Evolutionary conservation across 2,113 vertebrate genomes (phyloP).

Genomic region (Callorhinus ursinus): DNA sequence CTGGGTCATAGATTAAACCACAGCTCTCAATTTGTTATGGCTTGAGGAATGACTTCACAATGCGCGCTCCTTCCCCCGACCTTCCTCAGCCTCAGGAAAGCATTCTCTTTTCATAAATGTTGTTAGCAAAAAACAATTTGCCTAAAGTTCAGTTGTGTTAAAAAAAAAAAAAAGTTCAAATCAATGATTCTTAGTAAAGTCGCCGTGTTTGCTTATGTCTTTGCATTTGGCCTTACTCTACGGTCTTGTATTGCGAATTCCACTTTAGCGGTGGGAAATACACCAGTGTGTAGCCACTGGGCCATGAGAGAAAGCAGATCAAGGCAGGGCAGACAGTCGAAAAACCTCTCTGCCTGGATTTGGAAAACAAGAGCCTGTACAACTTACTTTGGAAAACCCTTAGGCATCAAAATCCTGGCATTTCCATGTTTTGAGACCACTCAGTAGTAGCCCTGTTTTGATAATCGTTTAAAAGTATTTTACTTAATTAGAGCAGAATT

Average conservation of each 20-base stretch:
- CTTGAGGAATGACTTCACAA: constrained; percentile 43
- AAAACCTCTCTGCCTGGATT: constrained; percentile 55
- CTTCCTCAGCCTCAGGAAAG: constrained; percentile 34
- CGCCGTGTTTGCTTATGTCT: background rate
- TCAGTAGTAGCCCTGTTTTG: constrained; percentile 23
- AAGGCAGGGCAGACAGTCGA: constrained; percentile 41
- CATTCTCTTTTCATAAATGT: constrained; percentile 45
- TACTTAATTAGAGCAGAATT: constrained; percentile 59
- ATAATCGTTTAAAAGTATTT: constrained; percentile 55
- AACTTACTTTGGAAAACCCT: constrained; percentile 36
- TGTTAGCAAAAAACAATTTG: constrained; percentile 5
- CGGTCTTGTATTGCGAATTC: constrained; percentile 45
- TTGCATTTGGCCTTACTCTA: constrained; percentile 2
- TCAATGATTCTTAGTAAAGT: constrained; percentile 34
- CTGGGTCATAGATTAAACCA: constrained; percentile 66
- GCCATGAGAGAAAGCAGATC: constrained; percentile 50
- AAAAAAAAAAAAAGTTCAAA: background rate
- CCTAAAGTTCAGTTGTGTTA: background rate
- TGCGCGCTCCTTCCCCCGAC: background rate
- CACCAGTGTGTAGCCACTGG: background rate
- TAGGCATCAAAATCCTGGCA: constrained; percentile 32
- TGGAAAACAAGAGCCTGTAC: constrained; percentile 36
- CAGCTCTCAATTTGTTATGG: constrained; percentile 56
- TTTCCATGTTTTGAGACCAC: constrained; percentile 48
- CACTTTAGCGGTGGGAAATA: background rate